Evolutionary conservation across 1,140 invertebrate genomes (phyloP), one percentile per base, ranked within the genome.

Genomic region (Lepidurus packardi): DNA sequence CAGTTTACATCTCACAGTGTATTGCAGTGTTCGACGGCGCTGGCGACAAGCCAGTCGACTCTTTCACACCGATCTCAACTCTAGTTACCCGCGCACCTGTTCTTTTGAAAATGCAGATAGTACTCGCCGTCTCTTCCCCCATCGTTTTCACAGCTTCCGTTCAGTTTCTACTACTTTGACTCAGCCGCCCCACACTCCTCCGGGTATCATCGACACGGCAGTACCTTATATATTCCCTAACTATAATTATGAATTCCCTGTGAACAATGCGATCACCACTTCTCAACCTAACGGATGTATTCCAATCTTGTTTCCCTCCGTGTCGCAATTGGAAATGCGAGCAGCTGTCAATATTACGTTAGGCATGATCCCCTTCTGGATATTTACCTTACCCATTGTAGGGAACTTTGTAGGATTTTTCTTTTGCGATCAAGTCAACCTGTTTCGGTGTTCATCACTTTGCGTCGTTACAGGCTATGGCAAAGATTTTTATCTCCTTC

Each of bases 351-450:
- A 65, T 65, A 65, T 65, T 7, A 65, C 53, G 21, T 21, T 65
- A 65, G 53, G 53, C 53, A 65, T 65, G 53, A 65, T 65, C 21
- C 53, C 53, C 21, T 65, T 65, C 53, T 65, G 53, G 53, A 65
- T 65, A 11, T 65, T 65, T 21, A 65, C 53, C 16, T 65, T 65
- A 65, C 53, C 53, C n/a, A 65, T 16, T 1, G 53, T 65, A 16
- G 53, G 53, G 53, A 65, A 65, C 53, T 65, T 65, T 65, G 16
- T 65, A n/a, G 53, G 53, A 65, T 65, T 65, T 65, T 65, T 65
- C 53, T 65, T 65, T 65, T 65, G 53, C 21, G 53, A 65, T 65
- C 53, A 65, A 65, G 21, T n/a, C 13, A 21, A 65, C 16, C 16
- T 21, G 53, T 9, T 65, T 65, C 53, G 13, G 21, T 65, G 53